Conservation (phyloP, 2,888 invertebrate species). For the Timandra comae region DNA sequence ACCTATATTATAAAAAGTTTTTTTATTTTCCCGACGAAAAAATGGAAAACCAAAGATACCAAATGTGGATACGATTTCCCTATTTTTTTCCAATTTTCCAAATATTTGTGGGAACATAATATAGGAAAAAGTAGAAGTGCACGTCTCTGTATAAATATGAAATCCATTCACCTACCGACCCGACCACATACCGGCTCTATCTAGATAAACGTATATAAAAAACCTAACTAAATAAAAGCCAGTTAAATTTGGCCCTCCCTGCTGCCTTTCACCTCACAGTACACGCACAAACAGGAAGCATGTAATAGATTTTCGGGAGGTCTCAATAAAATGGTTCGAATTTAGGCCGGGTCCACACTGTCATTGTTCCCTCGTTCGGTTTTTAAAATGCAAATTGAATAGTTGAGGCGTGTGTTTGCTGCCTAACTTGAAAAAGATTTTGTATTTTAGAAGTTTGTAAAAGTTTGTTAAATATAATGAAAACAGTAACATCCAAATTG, state of each 20-base stretch:
- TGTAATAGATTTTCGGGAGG: constrained; percentile 15
- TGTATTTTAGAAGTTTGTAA: background rate
- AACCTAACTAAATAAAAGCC: constrained; percentile 10
- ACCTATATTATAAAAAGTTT: too few species aligned
- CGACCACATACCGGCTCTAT: constrained; percentile 5
- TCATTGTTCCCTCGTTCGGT: constrained; percentile 13
- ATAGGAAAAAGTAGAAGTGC: background rate
- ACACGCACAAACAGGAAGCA: constrained; percentile 4
- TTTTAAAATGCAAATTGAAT: constrained; percentile 27
- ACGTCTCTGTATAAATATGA: background rate
- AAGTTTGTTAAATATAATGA: too few species aligned
- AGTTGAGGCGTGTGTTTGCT: constrained; percentile 16
- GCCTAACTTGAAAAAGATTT: background rate
- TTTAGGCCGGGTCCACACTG: constrained; percentile 7
- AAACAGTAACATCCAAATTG: too few species aligned
- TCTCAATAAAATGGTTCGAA: constrained; percentile 18
- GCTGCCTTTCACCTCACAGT: background rate
- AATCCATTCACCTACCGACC: constrained; percentile 2
- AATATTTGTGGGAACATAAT: background rate
- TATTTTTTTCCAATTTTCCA: background rate
- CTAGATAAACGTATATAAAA: constrained; percentile 14
- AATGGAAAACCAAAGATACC: too few species aligned
- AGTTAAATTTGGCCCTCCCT: constrained; percentile 9
- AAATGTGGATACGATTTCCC: too few species aligned
- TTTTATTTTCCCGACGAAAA: too few species aligned